Evolutionary conservation across 2,113 vertebrate genomes (phyloP).

Genomic region (Podarcis raffonei): DNA sequence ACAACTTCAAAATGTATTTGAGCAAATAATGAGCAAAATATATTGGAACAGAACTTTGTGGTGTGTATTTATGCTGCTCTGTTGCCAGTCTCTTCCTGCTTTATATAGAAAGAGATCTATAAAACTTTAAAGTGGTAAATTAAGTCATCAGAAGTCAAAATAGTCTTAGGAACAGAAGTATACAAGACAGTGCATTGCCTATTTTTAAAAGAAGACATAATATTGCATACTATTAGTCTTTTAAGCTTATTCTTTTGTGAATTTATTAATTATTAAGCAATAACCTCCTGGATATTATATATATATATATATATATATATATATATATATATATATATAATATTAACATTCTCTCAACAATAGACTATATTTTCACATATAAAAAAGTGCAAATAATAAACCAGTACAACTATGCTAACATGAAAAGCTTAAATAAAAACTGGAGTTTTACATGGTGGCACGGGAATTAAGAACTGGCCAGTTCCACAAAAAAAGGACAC

Average conservation of each 20-base stretch:
- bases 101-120: neutral
- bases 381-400: slow-evolving; percentile 20
- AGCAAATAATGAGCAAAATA: neutral
- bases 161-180: neutral
- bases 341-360: neutral
- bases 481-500: slow-evolving; percentile 52
- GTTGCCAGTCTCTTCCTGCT: too few species aligned
- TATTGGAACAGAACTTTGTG: neutral
- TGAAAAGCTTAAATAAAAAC: neutral
- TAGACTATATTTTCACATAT: slow-evolving; percentile 5
- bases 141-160: neutral
- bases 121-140: neutral
- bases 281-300: neutral
- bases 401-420: neutral
- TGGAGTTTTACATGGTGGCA: slow-evolving; percentile 27
- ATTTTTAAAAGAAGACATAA: neutral
- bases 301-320: too few species aligned
- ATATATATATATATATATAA: too few species aligned
- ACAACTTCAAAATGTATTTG: neutral
- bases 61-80: neutral
- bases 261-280: slow-evolving; percentile 3
- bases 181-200: neutral
- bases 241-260: neutral
- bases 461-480: slow-evolving; percentile 64
- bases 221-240: neutral